phyloP scores from a whole-genome alignment of 2,888 invertebrate genomes.

The Lepas anatifera region DNA sequence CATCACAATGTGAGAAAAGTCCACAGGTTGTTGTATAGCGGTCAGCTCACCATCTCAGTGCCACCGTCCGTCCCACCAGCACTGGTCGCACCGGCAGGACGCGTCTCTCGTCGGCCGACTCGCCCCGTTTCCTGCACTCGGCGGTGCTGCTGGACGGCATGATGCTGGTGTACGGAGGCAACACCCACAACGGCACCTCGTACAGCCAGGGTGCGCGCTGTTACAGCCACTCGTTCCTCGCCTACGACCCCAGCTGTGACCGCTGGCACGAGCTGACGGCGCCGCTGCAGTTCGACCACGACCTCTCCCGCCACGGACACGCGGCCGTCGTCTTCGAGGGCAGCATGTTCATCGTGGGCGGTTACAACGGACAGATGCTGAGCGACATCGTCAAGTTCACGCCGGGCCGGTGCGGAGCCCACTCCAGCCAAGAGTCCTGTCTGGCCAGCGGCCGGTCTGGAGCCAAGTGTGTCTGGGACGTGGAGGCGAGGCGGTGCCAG shows the following conservation, averaged over 20 bases:
- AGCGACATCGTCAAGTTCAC: constrained; percentile 68
- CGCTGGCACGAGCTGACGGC: constrained; percentile 52
- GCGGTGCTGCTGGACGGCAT: constrained; percentile 72
- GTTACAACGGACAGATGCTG: constrained; percentile 90
- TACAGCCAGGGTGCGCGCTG: constrained; percentile 50
- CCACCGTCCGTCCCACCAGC: too few relatives aligned
- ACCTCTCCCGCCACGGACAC: constrained; percentile 67
- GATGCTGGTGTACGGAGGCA: constrained; percentile 92
- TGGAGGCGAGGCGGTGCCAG: constrained; percentile 20
- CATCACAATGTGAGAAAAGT: too few relatives aligned
- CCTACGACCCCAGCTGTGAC: constrained; percentile 76
- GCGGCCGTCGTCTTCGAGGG: constrained; percentile 58
- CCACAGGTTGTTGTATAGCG: too few relatives aligned
- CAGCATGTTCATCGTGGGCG: constrained; percentile 67
- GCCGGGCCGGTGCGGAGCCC: constrained; percentile 55
- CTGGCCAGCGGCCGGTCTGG: constrained; percentile 52
- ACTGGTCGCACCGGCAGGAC: constrained; percentile 49
- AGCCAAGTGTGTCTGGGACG: constrained; percentile 74
- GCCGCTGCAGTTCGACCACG: constrained; percentile 37
- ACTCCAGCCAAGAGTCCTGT: constrained; percentile 52
- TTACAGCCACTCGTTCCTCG: constrained; percentile 65
- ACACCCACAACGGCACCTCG: constrained; percentile 90
- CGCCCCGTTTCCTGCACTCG: constrained; percentile 67
- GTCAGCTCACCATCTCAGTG: too few relatives aligned
- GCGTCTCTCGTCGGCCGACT: constrained; percentile 58